These are phyloP conservation scores for Hyles vespertilio DNA, from an alignment of 1,140 invertebrate genomes.

Conservation along the genomic window DNA sequence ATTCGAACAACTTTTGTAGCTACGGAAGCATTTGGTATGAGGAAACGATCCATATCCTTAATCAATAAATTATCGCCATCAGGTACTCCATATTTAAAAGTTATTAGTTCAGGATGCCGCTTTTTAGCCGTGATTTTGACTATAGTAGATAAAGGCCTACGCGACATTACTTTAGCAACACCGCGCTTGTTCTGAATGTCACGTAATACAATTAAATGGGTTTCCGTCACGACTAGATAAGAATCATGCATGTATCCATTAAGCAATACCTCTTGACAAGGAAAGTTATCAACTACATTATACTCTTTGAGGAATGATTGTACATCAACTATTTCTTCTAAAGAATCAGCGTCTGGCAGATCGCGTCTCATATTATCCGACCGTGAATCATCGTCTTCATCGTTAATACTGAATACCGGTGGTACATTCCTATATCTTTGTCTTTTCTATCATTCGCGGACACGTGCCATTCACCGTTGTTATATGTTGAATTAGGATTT, in stretches of 20 bases:
- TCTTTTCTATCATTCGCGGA: constrained; percentile 86
- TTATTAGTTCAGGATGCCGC: constrained; percentile 94
- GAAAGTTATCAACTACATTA: constrained; percentile 89
- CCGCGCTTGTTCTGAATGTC: constrained; percentile 86
- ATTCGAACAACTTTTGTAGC: constrained; percentile 87
- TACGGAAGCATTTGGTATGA: constrained; percentile 93
- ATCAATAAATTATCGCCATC: constrained; percentile 84
- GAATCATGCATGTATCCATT: constrained; percentile 92
- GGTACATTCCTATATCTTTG: constrained; percentile 93
- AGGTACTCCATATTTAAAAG: constrained; percentile 93
- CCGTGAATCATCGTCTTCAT: constrained; percentile 86
- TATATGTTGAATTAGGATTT: constrained; percentile 82
- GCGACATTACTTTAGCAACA: constrained; percentile 88
- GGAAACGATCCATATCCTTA: constrained; percentile 92
- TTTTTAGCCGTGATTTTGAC: constrained; percentile 98
- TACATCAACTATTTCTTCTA: constrained; percentile 64
- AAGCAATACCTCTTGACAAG: constrained; percentile 93
- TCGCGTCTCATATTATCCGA: constrained; percentile 44
- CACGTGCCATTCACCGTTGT: constrained; percentile 84
- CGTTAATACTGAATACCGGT: constrained; percentile 96
- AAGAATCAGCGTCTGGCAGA: constrained; percentile 42
- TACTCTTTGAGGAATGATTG: constrained; percentile 87
- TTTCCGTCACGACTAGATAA: constrained; percentile 91
- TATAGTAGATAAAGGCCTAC: constrained; percentile 90
- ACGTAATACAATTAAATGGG: constrained; percentile 90